Evolutionary conservation across 2,797 vertebrate species (phyloP).

Genomic region (Syndactyla subalaris): DNA sequence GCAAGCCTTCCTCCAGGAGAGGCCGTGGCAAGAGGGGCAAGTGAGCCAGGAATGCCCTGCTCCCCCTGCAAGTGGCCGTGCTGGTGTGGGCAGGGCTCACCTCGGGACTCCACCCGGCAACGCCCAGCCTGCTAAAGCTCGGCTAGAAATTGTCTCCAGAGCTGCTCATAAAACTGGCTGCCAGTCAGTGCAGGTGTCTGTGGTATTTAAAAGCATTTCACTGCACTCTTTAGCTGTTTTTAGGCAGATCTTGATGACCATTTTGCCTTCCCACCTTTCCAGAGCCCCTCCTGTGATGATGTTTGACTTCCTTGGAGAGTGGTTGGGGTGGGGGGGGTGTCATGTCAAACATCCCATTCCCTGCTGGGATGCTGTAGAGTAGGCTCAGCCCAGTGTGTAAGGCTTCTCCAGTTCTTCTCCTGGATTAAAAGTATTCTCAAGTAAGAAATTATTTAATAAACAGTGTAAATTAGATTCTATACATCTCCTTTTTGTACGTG

Average conservation of each 20-base stretch:
- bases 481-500: neutral
- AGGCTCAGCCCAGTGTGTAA: neutral
- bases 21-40: constrained; percentile 92
- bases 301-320: constrained; percentile 35
- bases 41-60: constrained; percentile 60
- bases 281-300: neutral
- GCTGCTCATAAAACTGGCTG: constrained; percentile 68
- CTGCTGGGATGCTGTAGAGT: neutral
- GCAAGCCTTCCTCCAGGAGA: constrained; percentile 84
- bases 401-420: constrained; percentile 16
- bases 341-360: neutral
- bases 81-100: neutral
- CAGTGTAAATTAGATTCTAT: neutral
- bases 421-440: neutral
- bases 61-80: neutral
- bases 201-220: constrained; percentile 44
- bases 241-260: constrained; percentile 57
- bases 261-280: constrained; percentile 67
- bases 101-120: constrained; percentile 3
- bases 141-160: constrained; percentile 50
- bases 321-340: neutral
- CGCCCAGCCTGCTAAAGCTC: constrained; percentile 40
- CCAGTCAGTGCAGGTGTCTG: constrained; percentile 30
- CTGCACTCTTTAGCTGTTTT: constrained; percentile 58
- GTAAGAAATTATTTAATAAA: constrained; percentile 43